phyloP scores from a whole-genome alignment of 1,140 invertebrate species.

The Phymastichus coffea region DNA sequence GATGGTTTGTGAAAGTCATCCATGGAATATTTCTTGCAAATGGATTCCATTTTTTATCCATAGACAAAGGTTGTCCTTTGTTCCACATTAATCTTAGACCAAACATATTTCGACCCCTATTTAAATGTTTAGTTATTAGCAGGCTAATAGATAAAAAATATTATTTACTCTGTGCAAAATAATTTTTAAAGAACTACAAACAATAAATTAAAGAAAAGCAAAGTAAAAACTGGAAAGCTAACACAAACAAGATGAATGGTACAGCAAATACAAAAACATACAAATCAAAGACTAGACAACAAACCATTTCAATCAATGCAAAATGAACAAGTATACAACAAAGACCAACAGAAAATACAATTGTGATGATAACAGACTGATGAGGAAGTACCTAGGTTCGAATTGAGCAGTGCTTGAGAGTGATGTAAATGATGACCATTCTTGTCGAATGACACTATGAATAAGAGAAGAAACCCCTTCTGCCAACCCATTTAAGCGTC shows the following conservation, averaged over 20 bases:
- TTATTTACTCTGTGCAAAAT: background rate
- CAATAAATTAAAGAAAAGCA: background rate
- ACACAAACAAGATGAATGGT: conserved; percentile 29
- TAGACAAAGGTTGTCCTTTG: conserved; percentile 64
- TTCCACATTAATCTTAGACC: conserved; percentile 79
- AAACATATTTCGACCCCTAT: conserved; percentile 67
- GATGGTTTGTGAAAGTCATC: conserved; percentile 78
- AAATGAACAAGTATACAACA: conserved; percentile 17
- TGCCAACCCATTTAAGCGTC: conserved; percentile 69
- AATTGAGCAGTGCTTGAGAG: conserved; percentile 62
- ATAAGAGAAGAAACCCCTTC: conserved; percentile 68
- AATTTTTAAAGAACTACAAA: background rate
- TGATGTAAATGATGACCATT: conserved; percentile 54
- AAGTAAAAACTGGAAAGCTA: conserved; percentile 16
- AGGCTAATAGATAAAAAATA: background rate
- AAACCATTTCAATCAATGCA: background rate
- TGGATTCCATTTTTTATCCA: conserved; percentile 82
- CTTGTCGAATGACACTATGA: conserved; percentile 67
- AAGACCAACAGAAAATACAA: conserved; percentile 14
- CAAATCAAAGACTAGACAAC: conserved; percentile 3
- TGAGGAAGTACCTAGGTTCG: conserved; percentile 62
- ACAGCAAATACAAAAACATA: conserved; percentile 20
- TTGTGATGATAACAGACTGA: conserved; percentile 9
- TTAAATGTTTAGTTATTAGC: conserved; percentile 33
- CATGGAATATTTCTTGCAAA: conserved; percentile 78